Evolutionary conservation across 2,888 invertebrate species (phyloP).

Genomic region (Euzophera pinguis): DNA sequence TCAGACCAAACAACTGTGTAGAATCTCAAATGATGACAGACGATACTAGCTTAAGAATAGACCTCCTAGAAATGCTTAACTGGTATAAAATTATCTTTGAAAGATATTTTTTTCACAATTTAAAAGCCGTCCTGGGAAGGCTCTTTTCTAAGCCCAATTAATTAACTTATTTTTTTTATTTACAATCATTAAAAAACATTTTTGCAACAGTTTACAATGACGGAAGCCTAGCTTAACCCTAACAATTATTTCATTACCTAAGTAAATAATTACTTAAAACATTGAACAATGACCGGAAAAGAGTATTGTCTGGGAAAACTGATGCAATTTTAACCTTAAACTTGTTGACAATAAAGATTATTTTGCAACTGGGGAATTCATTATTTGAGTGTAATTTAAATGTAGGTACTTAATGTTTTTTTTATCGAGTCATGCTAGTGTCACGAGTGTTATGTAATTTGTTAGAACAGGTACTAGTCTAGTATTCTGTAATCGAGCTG

Average conservation of each 20-base stretch:
- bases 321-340: conserved; percentile 3
- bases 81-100: too few species aligned
- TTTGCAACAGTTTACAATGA: background rate
- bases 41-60: too few species aligned
- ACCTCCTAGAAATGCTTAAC: too few species aligned
- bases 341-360: conserved; percentile 6
- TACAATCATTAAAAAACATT: background rate
- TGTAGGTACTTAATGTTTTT: too few species aligned
- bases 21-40: too few species aligned
- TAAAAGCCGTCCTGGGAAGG: too few species aligned
- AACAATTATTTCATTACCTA: conserved; percentile 9
- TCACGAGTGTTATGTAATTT: background rate
- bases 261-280: conserved; percentile 10
- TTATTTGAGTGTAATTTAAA: background rate
- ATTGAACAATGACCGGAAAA: conserved; percentile 9
- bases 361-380: conserved; percentile 2
- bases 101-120: too few species aligned
- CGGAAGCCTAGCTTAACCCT: background rate
- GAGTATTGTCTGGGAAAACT: background rate
- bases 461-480: background rate
- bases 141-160: background rate
- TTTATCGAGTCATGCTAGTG: conserved; percentile 1
- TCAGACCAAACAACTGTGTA: too few species aligned
- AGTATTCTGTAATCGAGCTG: too few species aligned
- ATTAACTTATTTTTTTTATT: too few species aligned